Evolutionary conservation across 1,140 invertebrate genomes (phyloP), one percentile per base, ranked within the genome.

Genomic region (Vanessa atalanta): DNA sequence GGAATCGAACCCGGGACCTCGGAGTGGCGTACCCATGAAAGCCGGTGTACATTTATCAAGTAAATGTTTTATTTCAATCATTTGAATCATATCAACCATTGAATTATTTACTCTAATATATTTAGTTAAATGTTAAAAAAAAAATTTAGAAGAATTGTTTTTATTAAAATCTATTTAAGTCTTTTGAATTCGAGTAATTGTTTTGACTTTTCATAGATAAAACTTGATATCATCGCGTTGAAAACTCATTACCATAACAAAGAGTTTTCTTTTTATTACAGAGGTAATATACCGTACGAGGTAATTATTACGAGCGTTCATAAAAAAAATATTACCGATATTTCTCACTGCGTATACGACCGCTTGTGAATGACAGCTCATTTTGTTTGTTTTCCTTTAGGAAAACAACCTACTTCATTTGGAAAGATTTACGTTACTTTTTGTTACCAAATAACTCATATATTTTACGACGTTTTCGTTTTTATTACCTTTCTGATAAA

Each of bases 321-420:
- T 60, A 60, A 60, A 60, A 60, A 26, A 60, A 60, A 60, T 26
- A 55, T 7, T 57, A 61, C 57, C 53, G n/a, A 68, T 68, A 68
- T 60, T 68, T 68, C 66, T 68, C n/a, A 37, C 51, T 31, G 66
- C 66, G 37, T 47, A 68, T 68, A 57, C 66, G 31, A 68, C 12
- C 53, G 37, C 16, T 68, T 68, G 66, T 68, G 53, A 68, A 57
- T 68, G 66, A 68, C 66, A 68, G 66, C 23, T 60, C 31, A 60
- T 68, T 68, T 68, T 2, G 37, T 15, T 57, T 68, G 51, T 57
- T 68, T 68, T 57, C 11, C 53, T 68, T 68, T 47, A 37, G 2
- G 64, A 4, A 20, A 64, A 63, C 31, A 60, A 51, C 47, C 57
- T 50, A 12, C 47, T 48, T 37, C 47, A 74, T 74, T 65, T 15